Percentiles rank a stretch among this genome's conserved stretches.
phyloP scores from a whole-genome alignment of 1,140 invertebrate species.

The Ceratosolen fusciceps region DNA sequence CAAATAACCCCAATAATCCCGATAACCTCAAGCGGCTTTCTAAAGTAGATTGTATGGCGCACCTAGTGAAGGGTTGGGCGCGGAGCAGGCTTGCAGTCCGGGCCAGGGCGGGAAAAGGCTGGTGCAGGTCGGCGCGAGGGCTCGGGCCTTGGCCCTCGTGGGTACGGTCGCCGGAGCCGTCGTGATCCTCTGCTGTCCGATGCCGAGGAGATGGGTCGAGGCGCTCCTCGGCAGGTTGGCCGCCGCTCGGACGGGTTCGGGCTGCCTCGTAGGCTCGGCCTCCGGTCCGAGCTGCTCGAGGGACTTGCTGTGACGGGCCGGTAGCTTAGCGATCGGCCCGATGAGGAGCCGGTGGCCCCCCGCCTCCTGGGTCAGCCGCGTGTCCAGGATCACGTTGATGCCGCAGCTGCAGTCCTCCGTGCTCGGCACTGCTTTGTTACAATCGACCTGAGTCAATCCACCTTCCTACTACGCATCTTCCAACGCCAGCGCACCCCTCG shows the following conservation, averaged over 20 bases:
- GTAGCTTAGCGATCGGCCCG: slow-evolving; percentile 68
- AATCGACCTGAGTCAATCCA: background rate
- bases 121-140: slow-evolving; percentile 62
- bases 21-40: background rate
- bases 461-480: too few relatives aligned
- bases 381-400: slow-evolving; percentile 71
- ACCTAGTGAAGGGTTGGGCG: slow-evolving; percentile 52
- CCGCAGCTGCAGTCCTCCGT: slow-evolving; percentile 75
- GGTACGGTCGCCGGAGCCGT: slow-evolving; percentile 67
- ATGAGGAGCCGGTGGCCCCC: slow-evolving; percentile 58
- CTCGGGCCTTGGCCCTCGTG: slow-evolving; percentile 62
- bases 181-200: slow-evolving; percentile 50
- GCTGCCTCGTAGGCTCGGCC: slow-evolving; percentile 47
- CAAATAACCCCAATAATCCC: too few relatives aligned
- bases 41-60: background rate
- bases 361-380: slow-evolving; percentile 61
- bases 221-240: slow-evolving; percentile 63
- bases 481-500: background rate
- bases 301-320: slow-evolving; percentile 84
- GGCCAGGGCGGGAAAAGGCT: slow-evolving; percentile 59
- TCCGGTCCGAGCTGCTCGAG: slow-evolving; percentile 79
- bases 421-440: slow-evolving; percentile 46
- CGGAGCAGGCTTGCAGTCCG: slow-evolving; percentile 63
- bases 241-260: slow-evolving; percentile 57
- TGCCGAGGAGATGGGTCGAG: slow-evolving; percentile 65